phyloP scores from a whole-genome alignment of 2,113 vertebrate species.

The Melanostigma gelatinosum region DNA sequence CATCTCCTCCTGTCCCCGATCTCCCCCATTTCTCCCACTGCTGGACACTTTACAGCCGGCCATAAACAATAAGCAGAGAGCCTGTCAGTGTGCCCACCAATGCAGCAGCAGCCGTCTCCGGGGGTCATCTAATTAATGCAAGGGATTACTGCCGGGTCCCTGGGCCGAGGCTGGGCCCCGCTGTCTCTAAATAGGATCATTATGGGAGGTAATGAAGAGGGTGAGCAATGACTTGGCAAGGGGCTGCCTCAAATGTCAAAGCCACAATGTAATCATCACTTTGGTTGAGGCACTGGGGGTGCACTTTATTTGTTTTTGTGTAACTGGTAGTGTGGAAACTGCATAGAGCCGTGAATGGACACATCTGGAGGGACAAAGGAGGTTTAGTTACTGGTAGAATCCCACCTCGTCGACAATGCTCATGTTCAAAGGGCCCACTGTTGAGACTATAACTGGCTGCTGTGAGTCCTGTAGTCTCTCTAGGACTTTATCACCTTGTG shows the following conservation, averaged over 20 bases:
- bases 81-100: constrained; percentile 58
- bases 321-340: constrained; percentile 54
- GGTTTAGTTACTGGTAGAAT: background rate
- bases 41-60: constrained; percentile 65
- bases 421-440: background rate
- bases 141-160: constrained; percentile 72
- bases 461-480: background rate
- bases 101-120: constrained; percentile 62
- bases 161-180: constrained; percentile 62
- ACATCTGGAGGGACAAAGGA: constrained; percentile 15
- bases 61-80: constrained; percentile 73
- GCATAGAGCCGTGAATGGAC: constrained; percentile 49
- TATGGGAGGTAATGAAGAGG: constrained; percentile 72
- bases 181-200: constrained; percentile 71
- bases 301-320: constrained; percentile 63
- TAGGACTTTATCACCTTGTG: background rate
- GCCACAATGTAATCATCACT: constrained; percentile 69
- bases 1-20: constrained; percentile 30
- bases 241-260: constrained; percentile 68
- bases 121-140: constrained; percentile 78
- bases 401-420: background rate
- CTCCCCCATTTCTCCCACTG: constrained; percentile 43
- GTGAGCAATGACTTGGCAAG: constrained; percentile 71
- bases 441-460: background rate
- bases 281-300: constrained; percentile 55